Evolutionary conservation across 92 coral and sea anemone species (phyloP), one percentile per base, ranked within the genome.

Genomic region (Chrysogorgia sp.): DNA sequence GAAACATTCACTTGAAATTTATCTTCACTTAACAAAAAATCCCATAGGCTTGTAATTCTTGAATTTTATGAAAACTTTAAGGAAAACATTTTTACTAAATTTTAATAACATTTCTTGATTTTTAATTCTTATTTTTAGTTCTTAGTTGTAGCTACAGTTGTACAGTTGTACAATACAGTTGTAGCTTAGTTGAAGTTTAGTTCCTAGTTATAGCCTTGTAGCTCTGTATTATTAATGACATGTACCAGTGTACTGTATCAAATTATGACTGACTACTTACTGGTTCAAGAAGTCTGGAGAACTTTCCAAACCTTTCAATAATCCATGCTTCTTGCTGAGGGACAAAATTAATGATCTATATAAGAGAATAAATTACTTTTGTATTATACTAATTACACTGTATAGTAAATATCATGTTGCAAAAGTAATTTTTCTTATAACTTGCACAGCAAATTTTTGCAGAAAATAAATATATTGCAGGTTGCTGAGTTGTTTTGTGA

Each of bases 301-400:
- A 93, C 71, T 85, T 91, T 37, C 98, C 98, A 93, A 93, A 93
- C 75, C 98, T 81, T 67, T 93, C 98, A 35, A 93, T 89, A 49
- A 93, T 60, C 92, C 96, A 93, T 58, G 98, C 98, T 67, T 93
- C 98, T 85, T 93, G 98, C 71, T 93, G 98, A n/a, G 98, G 98
- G 20, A 93, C 98, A 91, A 93, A 93, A 63, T 93, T 93, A 24
- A 93, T 68, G 7, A 93, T 85, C 98, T 93, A 70, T 12, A 57
- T 34, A 34, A 7, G 40, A 74, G 35, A 71, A 56, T 28, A 29
- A 40, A 74, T 13, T n/a, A 0, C n/a, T n/a, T n/a, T n/a, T n/a
- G n/a, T n/a, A n/a, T n/a, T n/a, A n/a, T n/a, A n/a, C n/a, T n/a
- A n/a, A n/a, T n/a, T n/a, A n/a, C n/a, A n/a, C n/a, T n/a, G n/a